phyloP scores from a whole-genome alignment of 1,140 invertebrate genomes.

The Brachionus asplanchnoidis region DNA sequence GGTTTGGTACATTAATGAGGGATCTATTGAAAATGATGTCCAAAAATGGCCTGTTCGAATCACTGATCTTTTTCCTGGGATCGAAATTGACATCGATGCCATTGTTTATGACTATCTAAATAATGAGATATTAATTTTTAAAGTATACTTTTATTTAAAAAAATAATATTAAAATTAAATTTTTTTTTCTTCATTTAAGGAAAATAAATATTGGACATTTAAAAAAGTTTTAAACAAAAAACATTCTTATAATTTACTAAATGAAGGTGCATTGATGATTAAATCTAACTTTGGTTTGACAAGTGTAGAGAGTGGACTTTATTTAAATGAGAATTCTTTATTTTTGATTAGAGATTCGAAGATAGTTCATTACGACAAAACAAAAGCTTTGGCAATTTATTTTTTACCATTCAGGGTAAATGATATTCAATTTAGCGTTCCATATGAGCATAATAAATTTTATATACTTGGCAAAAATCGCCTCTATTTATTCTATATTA shows the following conservation, averaged over 20 bases:
- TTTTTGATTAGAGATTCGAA: conserved; percentile 1
- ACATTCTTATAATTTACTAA: not conserved
- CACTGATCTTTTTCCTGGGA: not conserved
- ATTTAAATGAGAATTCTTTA: not conserved
- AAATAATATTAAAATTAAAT: not conserved
- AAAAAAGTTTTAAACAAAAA: conserved; percentile 3
- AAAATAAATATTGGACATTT: conserved; percentile 13
- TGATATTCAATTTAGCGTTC: conserved; percentile 14
- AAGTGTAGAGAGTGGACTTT: not conserved
- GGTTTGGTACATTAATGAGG: conserved; percentile 15
- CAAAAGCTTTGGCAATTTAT: conserved; percentile 10
- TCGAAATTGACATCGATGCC: not conserved
- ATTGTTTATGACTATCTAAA: not conserved
- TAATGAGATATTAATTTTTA: conserved; percentile 25
- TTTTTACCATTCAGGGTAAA: conserved; percentile 16
- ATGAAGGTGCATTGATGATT: not conserved
- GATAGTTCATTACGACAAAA: conserved; percentile 12
- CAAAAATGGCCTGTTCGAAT: conserved; percentile 11
- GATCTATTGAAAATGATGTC: not conserved
- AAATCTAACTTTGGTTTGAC: not conserved
- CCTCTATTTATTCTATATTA: not conserved
- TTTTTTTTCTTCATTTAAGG: not conserved
- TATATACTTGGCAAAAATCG: conserved; percentile 25
- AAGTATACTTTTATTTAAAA: not conserved
- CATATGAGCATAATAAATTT: conserved; percentile 12